A percentile compares a stretch with the other conserved stretches of the same genome.
These are phyloP conservation scores for Mus musculus DNA, from an alignment of 2,113 vertebrate species.

Conservation along the genomic window GRCm39 chr14:30048001-30048500, in stretches of 20 bases:
- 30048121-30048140: neutral
- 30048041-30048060: neutral
- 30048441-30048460: constrained; percentile 33
- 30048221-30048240: neutral
- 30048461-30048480: neutral
- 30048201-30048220: neutral
- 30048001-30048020: constrained; percentile 6
- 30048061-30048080: too few relatives aligned
- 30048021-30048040: constrained; percentile 29
- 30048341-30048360: constrained; percentile 77
- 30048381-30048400: constrained; percentile 72
- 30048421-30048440: constrained; percentile 67
- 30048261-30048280: constrained; percentile 54
- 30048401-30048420: constrained; percentile 69
- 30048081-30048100: accelerated
- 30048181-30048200: neutral
- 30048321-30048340: constrained; percentile 69
- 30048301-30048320: constrained; percentile 55
- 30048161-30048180: neutral
- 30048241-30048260: constrained; percentile 21
- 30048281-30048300: constrained; percentile 56
- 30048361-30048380: constrained; percentile 75
- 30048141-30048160: neutral
- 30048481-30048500: constrained; percentile 37
- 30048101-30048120: accelerated